Conservation (phyloP, 2,797 vertebrate species). For the Amblyopsis hoosieri region DNA sequence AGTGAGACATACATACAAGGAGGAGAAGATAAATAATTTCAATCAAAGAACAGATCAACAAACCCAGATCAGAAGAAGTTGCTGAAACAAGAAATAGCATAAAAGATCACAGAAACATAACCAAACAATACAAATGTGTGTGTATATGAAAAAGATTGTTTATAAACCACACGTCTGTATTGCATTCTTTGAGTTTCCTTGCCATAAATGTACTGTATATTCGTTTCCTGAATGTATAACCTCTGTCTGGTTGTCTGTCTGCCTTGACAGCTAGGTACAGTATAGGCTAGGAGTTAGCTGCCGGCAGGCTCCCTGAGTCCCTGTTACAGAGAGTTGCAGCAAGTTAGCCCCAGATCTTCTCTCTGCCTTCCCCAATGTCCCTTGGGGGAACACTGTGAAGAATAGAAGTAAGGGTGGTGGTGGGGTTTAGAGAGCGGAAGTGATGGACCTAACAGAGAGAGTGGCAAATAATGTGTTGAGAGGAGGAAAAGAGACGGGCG, state of each 20-base stretch:
- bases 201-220: too few relatives aligned
- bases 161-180: too few relatives aligned
- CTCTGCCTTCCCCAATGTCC: neutral
- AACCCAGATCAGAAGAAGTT: too few relatives aligned
- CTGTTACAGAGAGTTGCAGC: slow-evolving; percentile 35
- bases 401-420: neutral
- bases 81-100: too few relatives aligned
- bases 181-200: too few relatives aligned
- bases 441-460: neutral
- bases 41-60: neutral
- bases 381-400: neutral
- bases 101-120: too few relatives aligned
- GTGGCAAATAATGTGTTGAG: neutral
- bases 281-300: slow-evolving; percentile 31
- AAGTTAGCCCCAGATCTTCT: slow-evolving; percentile 18
- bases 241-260: too few relatives aligned
- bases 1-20: slow-evolving; percentile 23
- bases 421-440: neutral
- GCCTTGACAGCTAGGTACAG: neutral
- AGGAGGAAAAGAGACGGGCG: neutral
- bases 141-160: too few relatives aligned
- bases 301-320: slow-evolving; percentile 28
- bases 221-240: too few relatives aligned
- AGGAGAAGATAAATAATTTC: slow-evolving; percentile 35
- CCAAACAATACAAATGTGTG: too few relatives aligned